These are phyloP conservation scores for Agrotis clavis DNA, from an alignment of 2,888 invertebrate species.

Conservation along the genomic window DNA sequence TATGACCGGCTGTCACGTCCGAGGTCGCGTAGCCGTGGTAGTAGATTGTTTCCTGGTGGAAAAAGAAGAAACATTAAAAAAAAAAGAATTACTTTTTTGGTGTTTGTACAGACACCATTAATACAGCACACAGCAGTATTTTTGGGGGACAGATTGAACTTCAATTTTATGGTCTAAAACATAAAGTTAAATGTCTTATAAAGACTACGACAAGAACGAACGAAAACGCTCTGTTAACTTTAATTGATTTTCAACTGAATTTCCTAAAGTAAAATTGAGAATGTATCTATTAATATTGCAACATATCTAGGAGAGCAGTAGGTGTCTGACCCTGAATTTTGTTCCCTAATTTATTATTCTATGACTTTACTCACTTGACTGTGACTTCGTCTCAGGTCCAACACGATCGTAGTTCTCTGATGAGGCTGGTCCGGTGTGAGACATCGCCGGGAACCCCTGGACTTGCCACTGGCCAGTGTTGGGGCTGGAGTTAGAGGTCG, in stretches of 20 bases:
- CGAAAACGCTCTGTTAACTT: no score
- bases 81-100: neutral
- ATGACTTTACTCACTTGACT: conserved; percentile 88
- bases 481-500: conserved; percentile 95
- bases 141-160: no score
- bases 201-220: no score
- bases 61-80: neutral
- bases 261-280: no score
- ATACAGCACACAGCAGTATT: neutral
- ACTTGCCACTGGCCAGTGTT: conserved; percentile 94
- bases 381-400: conserved; percentile 93
- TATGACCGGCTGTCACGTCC: conserved; percentile 82
- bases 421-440: conserved; percentile 93
- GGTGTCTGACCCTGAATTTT: no score
- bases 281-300: no score
- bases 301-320: no score
- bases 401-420: conserved; percentile 93
- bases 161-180: no score
- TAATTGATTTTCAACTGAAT: no score
- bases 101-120: neutral
- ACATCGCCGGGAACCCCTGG: conserved; percentile 93
- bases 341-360: neutral
- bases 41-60: conserved; percentile 86
- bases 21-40: conserved; percentile 88
- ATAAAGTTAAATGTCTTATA: no score